Evolutionary conservation across 2,888 invertebrate genomes (phyloP), one percentile per base, ranked within the genome.

Genomic region (Hydrotaea cyrtoneurina): DNA sequence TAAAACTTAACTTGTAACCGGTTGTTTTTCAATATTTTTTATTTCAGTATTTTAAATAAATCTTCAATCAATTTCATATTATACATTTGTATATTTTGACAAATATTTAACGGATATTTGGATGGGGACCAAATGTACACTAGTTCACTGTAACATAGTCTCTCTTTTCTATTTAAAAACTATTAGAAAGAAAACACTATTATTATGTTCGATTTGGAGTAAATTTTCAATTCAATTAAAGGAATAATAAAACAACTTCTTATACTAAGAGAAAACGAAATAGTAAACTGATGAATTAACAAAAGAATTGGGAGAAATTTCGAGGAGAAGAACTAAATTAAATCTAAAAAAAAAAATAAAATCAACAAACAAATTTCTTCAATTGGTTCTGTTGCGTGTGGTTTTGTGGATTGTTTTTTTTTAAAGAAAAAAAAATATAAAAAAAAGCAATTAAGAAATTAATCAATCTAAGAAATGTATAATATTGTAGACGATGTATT

Each of bases 41-140:
- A 69, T n/a, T 81, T 81, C 80, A 39, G 3, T 36, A 36, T 77
- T 75, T 53, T 78, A 78, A 75, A 66, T 80, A 80, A 78, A 62
- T 55, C 5, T 76, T 55, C 21, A 21, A n/a, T 21, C 17, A 55
- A 55, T 55, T 74, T 76, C 21, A 0, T 50, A 31, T 62, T 73
- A 64, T 62, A 77, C 46, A 69, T 73, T 74, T 73, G n/a, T 59
- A 43, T 21, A 21, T 39, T 43, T 59, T 17, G 55, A 55, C 19
- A 55, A 55, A 55, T 19, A 17, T 3, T 53, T 55, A 55, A 55
- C 5, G 21, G 43, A 39, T 23, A 36, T 55, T 73, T 39, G 39
- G n/a, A 36, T 17, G 19, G 23, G 10, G 31, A 55, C 57, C n/a
- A 57, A 15, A 69, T 21, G 19, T 50, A 72, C 17, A 66, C 15